These are phyloP conservation scores for Liolophura sinensis DNA, from an alignment of 1,140 invertebrate genomes.

Conservation along the genomic window DNA sequence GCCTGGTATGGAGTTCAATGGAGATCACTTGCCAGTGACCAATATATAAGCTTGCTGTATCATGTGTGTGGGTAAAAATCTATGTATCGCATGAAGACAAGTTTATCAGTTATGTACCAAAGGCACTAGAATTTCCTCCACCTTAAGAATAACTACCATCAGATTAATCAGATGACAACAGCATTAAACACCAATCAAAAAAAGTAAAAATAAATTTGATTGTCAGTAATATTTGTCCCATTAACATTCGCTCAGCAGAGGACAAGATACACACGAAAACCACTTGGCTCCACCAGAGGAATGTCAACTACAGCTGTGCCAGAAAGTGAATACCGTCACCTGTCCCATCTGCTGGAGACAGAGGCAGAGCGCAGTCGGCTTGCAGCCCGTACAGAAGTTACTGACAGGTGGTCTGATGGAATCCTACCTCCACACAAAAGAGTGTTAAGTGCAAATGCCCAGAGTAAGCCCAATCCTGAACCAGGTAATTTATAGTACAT, in stretches of 20 bases:
- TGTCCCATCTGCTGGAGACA: slow-evolving; percentile 31
- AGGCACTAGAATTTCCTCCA: too few species aligned
- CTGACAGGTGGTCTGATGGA: slow-evolving; percentile 36
- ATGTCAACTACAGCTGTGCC: slow-evolving; percentile 22
- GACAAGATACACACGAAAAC: slow-evolving; percentile 33
- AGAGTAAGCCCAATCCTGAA: slow-evolving; percentile 12
- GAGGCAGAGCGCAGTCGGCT: slow-evolving; percentile 33
- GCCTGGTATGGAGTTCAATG: too few species aligned
- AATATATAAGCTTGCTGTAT: too few species aligned
- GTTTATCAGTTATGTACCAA: too few species aligned
- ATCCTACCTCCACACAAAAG: slow-evolving; percentile 30
- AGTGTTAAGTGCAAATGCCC: slow-evolving; percentile 31
- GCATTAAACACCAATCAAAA: neutral
- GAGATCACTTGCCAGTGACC: too few species aligned
- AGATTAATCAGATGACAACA: neutral
- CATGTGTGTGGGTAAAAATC: too few species aligned
- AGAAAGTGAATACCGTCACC: slow-evolving; percentile 34
- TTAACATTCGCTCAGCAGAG: slow-evolving; percentile 17
- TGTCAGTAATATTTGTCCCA: slow-evolving; percentile 4
- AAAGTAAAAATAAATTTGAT: neutral
- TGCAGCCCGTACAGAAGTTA: slow-evolving; percentile 22
- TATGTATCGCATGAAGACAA: too few species aligned
- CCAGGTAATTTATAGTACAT: too few species aligned
- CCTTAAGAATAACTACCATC: too few species aligned
- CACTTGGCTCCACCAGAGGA: slow-evolving; percentile 18